Percentiles rank a stretch among this genome's conserved stretches.
Evolutionary conservation across 2,113 vertebrate genomes (phyloP).

Genomic region (Phrynosoma blainvillii): DNA sequence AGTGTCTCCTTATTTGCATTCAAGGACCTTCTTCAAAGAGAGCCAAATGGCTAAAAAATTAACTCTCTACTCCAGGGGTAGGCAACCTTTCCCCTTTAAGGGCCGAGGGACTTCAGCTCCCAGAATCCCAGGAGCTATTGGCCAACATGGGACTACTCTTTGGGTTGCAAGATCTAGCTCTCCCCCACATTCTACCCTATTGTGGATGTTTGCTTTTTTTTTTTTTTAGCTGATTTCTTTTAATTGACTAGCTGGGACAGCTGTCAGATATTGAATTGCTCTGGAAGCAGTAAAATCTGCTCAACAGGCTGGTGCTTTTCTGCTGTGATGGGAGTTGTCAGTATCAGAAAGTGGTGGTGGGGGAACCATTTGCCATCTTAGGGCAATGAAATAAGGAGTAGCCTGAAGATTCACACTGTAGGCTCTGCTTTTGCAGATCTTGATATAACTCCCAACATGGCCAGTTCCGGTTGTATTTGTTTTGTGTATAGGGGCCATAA

Average conservation of each 20-base stretch:
- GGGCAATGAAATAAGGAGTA: neutral
- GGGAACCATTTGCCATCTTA: neutral
- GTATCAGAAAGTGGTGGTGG: neutral
- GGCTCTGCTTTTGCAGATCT: neutral
- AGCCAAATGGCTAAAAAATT: neutral
- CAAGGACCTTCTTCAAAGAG: neutral
- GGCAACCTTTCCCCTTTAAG: no score
- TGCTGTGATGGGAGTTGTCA: neutral
- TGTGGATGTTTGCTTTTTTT: neutral
- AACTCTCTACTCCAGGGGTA: neutral
- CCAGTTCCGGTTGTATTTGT: neutral
- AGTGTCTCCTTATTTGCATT: neutral
- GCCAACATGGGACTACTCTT: no score
- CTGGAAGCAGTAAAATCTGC: neutral
- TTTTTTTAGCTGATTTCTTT: neutral
- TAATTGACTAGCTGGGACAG: neutral
- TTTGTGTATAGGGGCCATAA: neutral
- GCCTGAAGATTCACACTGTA: neutral
- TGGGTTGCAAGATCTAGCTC: no score
- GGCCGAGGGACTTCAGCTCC: no score
- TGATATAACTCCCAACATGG: neutral
- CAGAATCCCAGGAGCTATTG: no score
- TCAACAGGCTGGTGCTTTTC: neutral
- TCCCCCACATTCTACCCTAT: neutral
- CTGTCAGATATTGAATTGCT: neutral